Conservation (phyloP, 2,888 invertebrate genomes). For the Acheta domesticus region DNA sequence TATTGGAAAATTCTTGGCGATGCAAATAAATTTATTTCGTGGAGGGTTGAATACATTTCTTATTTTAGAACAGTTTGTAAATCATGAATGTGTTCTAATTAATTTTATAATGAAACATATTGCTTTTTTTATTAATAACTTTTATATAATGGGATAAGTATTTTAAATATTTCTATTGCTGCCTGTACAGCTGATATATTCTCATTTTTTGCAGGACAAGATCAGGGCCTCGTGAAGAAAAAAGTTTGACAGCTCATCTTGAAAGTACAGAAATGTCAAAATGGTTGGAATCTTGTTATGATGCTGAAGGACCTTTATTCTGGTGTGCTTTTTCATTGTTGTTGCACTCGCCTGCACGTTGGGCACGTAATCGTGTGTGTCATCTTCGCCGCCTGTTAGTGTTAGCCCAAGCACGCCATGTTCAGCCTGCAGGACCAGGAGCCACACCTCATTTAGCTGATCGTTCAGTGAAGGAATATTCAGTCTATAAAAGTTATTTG, state of each 20-base stretch:
- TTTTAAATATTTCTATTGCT: not conserved
- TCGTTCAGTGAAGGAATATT: constrained; percentile 62
- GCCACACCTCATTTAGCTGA: constrained; percentile 53
- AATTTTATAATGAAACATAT: too few species aligned
- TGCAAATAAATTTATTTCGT: not conserved
- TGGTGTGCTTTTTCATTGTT: constrained; percentile 77
- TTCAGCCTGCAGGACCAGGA: constrained; percentile 59
- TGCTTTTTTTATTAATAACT: not conserved
- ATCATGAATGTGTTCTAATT: too few species aligned
- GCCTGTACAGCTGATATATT: not conserved
- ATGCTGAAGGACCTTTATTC: constrained; percentile 90
- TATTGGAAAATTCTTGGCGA: not conserved
- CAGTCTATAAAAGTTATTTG: constrained; percentile 79
- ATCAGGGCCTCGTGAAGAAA: constrained; percentile 72
- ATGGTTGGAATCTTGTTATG: constrained; percentile 79
- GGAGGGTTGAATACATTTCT: not conserved
- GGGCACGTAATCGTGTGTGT: constrained; percentile 67
- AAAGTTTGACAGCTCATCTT: constrained; percentile 69
- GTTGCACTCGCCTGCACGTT: constrained; percentile 71
- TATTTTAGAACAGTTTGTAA: not conserved
- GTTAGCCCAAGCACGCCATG: constrained; percentile 70
- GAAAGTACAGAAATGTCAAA: constrained; percentile 60
- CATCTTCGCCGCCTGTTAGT: constrained; percentile 75
- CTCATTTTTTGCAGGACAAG: constrained; percentile 56
- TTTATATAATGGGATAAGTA: not conserved